phyloP scores from a whole-genome alignment of 2,797 vertebrate species.

The Hyperoplus immaculatus region DNA sequence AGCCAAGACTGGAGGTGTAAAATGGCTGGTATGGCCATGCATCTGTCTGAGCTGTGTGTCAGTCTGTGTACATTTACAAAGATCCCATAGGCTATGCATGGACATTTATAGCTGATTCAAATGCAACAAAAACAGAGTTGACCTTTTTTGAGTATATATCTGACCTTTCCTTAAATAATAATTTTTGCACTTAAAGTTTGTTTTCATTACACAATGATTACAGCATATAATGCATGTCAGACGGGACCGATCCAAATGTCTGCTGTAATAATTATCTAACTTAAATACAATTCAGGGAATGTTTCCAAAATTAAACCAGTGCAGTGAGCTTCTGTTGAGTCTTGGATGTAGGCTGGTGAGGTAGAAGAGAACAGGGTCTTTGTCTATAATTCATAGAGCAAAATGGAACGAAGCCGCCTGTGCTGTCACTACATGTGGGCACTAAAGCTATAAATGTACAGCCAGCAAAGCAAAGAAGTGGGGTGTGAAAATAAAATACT shows the following conservation, averaged over 20 bases:
- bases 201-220: constrained; percentile 37
- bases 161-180: not conserved
- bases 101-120: constrained; percentile 8
- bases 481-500: constrained; percentile 69
- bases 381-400: constrained; percentile 87
- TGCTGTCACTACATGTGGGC: constrained; percentile 71
- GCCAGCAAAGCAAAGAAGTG: constrained; percentile 42
- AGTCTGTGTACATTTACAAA: constrained; percentile 47
- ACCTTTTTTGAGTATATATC: not conserved
- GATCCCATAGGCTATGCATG: constrained; percentile 9
- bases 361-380: constrained; percentile 75
- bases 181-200: constrained; percentile 31
- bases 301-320: constrained; percentile 62
- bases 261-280: constrained; percentile 31
- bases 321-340: constrained; percentile 59
- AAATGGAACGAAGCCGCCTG: constrained; percentile 77
- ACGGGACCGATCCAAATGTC: constrained; percentile 37
- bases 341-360: constrained; percentile 54
- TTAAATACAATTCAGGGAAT: constrained; percentile 48
- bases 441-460: constrained; percentile 54
- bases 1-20: constrained; percentile 77
- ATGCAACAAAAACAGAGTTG: not conserved
- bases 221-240: constrained; percentile 34
- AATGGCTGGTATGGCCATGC: constrained; percentile 82
- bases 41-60: constrained; percentile 67